Evolutionary conservation across 2,888 invertebrate species (phyloP).

Genomic region (Lasioglossum morio): DNA sequence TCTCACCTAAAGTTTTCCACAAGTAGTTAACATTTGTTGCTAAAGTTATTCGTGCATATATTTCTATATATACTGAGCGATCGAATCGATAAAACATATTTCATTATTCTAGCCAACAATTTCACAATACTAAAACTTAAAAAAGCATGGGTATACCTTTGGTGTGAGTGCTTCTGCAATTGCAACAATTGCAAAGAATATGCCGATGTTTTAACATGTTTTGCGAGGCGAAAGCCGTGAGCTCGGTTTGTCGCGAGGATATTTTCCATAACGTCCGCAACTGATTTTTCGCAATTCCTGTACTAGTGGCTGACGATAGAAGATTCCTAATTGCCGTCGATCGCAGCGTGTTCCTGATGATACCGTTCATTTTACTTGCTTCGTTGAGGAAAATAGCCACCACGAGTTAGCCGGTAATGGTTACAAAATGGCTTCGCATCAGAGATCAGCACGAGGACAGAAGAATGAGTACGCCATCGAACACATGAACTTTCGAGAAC

Average conservation of each 20-base stretch:
- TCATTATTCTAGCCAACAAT: neutral
- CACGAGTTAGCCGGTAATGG: neutral
- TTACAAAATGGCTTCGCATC: slow-evolving; percentile 16
- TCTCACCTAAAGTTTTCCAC: neutral
- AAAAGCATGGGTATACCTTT: slow-evolving; percentile 87
- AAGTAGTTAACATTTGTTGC: neutral
- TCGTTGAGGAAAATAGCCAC: neutral
- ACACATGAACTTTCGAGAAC: neutral
- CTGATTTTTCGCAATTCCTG: slow-evolving; percentile 87
- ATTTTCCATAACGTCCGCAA: slow-evolving; percentile 91
- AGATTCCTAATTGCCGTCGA: slow-evolving; percentile 81
- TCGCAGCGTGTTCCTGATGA: slow-evolving; percentile 88
- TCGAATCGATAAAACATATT: neutral
- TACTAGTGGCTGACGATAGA: slow-evolving; percentile 84
- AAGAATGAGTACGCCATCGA: slow-evolving; percentile 27
- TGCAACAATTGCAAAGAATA: slow-evolving; percentile 89
- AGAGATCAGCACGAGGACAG: slow-evolving; percentile 17
- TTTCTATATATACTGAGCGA: neutral
- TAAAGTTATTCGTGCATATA: neutral
- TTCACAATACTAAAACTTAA: too few species aligned
- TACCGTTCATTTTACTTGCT: slow-evolving; percentile 88
- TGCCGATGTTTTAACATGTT: slow-evolving; percentile 81
- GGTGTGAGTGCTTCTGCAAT: slow-evolving; percentile 88
- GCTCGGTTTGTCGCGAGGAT: slow-evolving; percentile 85
- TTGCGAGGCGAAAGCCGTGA: slow-evolving; percentile 67